Evolutionary conservation across 2,113 vertebrate genomes (phyloP).

Genomic region (Halichoeres trimaculatus): DNA sequence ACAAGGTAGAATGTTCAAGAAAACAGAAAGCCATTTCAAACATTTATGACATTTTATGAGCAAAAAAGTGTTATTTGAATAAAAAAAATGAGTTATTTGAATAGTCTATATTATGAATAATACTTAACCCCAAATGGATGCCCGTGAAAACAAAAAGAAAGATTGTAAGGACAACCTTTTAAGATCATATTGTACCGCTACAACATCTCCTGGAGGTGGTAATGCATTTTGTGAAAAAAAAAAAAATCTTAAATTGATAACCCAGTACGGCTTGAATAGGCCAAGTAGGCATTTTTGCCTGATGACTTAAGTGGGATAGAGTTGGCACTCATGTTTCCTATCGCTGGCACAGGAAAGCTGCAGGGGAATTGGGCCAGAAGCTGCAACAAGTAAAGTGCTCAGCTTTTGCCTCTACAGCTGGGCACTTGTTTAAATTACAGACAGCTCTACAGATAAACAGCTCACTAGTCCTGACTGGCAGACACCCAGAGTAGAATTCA

Average conservation of each 20-base stretch:
- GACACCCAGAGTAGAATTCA: slow-evolving; percentile 24
- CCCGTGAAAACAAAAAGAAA: background rate
- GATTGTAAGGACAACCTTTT: background rate
- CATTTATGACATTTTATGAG: background rate
- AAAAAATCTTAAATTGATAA: slow-evolving; percentile 9
- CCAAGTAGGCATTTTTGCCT: slow-evolving; percentile 19
- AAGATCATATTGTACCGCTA: background rate
- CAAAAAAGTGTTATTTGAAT: background rate
- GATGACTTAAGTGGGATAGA: slow-evolving; percentile 16
- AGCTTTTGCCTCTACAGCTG: slow-evolving; percentile 41
- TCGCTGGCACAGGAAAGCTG: slow-evolving; percentile 29
- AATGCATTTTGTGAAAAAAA: background rate
- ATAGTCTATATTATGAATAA: too few species aligned
- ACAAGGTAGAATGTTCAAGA: background rate
- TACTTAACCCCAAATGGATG: too few species aligned
- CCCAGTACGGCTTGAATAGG: background rate
- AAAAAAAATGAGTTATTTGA: too few species aligned
- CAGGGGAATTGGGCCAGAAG: slow-evolving; percentile 37
- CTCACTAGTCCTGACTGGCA: slow-evolving; percentile 28
- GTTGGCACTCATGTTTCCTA: slow-evolving; percentile 24
- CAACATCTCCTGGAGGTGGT: background rate
- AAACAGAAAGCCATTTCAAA: background rate
- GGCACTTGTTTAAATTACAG: slow-evolving; percentile 49
- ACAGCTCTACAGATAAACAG: slow-evolving; percentile 43
- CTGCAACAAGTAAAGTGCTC: slow-evolving; percentile 54